phyloP scores from a whole-genome alignment of 2,113 vertebrate genomes.

The Labrus mixtus region DNA sequence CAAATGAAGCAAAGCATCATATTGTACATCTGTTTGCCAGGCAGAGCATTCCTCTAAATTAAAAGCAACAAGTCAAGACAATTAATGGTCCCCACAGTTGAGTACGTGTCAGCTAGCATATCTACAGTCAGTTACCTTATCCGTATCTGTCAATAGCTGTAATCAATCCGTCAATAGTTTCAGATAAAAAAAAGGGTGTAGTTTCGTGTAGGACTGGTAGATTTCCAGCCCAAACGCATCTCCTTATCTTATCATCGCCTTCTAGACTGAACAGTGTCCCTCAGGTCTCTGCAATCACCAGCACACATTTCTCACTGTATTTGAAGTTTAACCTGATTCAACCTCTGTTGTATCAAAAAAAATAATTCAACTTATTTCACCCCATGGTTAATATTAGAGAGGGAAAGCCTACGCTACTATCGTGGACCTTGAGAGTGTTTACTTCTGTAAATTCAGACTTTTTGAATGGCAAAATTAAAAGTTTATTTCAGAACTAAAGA shows the following conservation, averaged over 20 bases:
- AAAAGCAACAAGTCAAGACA: not conserved
- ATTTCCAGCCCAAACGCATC: not conserved
- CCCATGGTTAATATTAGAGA: no score
- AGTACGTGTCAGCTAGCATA: not conserved
- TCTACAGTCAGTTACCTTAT: not conserved
- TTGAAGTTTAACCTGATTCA: not conserved
- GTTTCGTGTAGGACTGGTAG: not conserved
- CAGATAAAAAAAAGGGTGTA: not conserved
- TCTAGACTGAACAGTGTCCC: not conserved
- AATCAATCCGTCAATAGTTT: not conserved
- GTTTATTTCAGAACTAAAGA: no score
- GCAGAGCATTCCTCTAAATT: not conserved
- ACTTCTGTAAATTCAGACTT: no score
- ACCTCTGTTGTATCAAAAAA: not conserved
- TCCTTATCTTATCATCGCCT: constrained; percentile 1
- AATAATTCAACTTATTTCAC: no score
- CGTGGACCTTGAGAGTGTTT: no score
- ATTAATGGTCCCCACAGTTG: not conserved
- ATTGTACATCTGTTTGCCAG: not conserved
- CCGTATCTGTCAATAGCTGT: not conserved
- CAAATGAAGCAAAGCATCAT: not conserved
- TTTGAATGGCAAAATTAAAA: no score
- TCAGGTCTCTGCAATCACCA: not conserved
- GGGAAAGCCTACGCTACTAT: no score
- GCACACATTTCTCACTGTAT: not conserved